Conservation (phyloP, 2,888 invertebrate genomes). For the Ichneumon xanthorius region DNA sequence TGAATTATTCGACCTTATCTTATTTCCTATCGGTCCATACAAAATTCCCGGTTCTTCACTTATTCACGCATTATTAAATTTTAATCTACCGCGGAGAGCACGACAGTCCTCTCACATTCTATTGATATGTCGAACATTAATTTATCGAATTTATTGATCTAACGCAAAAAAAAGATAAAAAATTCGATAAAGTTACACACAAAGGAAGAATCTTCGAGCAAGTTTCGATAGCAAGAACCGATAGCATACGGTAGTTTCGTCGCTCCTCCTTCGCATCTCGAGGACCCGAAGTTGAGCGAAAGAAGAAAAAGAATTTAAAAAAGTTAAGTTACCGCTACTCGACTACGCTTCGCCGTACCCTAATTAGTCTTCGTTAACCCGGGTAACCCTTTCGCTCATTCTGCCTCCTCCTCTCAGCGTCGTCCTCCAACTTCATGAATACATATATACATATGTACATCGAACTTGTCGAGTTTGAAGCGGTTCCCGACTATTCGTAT, state of each 20-base stretch:
- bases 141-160: background rate
- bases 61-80: background rate
- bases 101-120: background rate
- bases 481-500: background rate
- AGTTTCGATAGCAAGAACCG: background rate
- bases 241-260: background rate
- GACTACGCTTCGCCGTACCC: slow-evolving; percentile 47
- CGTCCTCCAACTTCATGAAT: slow-evolving; percentile 36
- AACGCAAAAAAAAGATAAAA: background rate
- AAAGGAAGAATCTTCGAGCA: background rate
- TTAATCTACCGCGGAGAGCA: background rate
- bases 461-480: background rate
- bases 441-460: background rate
- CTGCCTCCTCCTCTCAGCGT: slow-evolving; percentile 13
- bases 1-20: background rate
- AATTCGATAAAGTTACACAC: background rate
- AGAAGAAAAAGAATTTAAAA: slow-evolving; percentile 1
- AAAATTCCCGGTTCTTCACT: background rate
- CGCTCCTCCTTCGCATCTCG: background rate
- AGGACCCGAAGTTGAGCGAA: slow-evolving; percentile 26
- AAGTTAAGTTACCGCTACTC: slow-evolving; percentile 29
- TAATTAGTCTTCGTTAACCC: slow-evolving; percentile 65
- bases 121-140: background rate
- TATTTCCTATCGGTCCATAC: slow-evolving; percentile 3
- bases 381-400: slow-evolving; percentile 27